Percentiles rank a stretch among this genome's conserved stretches.
phyloP scores from a whole-genome alignment of 1,140 invertebrate genomes.

The Saccostrea glomerata region DNA sequence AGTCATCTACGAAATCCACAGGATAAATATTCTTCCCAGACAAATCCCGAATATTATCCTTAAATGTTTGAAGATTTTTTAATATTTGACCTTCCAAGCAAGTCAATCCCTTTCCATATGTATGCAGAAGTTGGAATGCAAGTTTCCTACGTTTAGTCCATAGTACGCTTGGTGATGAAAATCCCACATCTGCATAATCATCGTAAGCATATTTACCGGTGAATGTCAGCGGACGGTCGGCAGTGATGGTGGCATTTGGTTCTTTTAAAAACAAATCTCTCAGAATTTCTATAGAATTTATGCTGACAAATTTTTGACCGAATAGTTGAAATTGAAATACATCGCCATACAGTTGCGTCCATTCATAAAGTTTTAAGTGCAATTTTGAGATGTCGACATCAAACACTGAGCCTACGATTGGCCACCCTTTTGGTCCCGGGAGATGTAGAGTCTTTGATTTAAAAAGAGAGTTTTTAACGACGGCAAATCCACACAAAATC shows the following conservation, averaged over 20 bases:
- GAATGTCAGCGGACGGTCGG: neutral
- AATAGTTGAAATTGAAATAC: neutral
- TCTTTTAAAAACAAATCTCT: neutral
- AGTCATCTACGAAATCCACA: neutral
- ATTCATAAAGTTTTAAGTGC: constrained; percentile 1
- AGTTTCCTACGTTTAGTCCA: neutral
- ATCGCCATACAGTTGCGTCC: neutral
- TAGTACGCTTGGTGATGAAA: neutral
- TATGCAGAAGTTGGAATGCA: neutral
- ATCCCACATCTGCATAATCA: neutral
- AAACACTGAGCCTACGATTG: neutral
- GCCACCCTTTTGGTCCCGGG: neutral
- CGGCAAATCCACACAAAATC: too few relatives aligned
- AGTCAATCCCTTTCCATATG: neutral
- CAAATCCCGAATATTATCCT: neutral
- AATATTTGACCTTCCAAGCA: neutral
- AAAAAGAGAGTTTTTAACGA: too few relatives aligned
- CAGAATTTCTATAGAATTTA: neutral
- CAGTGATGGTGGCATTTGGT: neutral
- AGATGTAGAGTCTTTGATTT: too few relatives aligned
- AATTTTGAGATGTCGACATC: neutral
- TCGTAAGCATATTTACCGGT: neutral
- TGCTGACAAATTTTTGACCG: neutral
- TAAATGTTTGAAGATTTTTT: neutral
- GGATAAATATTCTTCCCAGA: neutral